A percentile compares a stretch with the other conserved stretches of the same genome.
These are phyloP conservation scores for Drosophila chauvacae DNA, from an alignment of 1,140 invertebrate species.

Conservation along the genomic window DNA sequence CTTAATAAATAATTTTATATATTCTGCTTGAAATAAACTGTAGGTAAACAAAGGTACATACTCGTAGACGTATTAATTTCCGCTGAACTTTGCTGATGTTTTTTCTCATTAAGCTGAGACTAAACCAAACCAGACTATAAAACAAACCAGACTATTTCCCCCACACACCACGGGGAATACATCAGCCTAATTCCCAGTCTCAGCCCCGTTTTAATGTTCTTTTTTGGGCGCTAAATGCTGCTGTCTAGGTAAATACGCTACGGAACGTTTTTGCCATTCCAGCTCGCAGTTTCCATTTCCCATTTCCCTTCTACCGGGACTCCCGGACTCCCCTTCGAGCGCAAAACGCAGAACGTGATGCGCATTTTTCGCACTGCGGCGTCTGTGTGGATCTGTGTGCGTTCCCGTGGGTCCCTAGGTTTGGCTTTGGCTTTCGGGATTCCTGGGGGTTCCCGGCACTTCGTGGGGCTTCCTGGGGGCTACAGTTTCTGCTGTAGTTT, in stretches of 20 bases:
- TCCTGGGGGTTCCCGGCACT: slow-evolving; percentile 13
- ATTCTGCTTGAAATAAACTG: not conserved
- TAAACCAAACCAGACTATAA: slow-evolving; percentile 18
- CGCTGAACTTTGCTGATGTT: slow-evolving; percentile 2
- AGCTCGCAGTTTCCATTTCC: slow-evolving; percentile 14
- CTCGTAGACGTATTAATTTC: slow-evolving; percentile 29
- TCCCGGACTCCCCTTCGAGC: slow-evolving; percentile 20
- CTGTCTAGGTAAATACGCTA: slow-evolving; percentile 69
- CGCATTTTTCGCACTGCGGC: slow-evolving; percentile 78
- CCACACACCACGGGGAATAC: not conserved
- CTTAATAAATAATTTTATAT: slow-evolving; percentile 4
- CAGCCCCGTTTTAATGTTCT: slow-evolving; percentile 50
- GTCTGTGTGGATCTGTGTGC: slow-evolving; percentile 20
- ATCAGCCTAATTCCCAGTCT: slow-evolving; percentile 20
- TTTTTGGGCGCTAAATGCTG: slow-evolving; percentile 59
- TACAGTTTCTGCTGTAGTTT: slow-evolving; percentile 23
- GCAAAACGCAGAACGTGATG: slow-evolving; percentile 76
- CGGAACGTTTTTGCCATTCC: slow-evolving; percentile 48
- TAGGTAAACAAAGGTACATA: not conserved
- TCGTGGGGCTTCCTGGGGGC: slow-evolving; percentile 16
- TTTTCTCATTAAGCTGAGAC: slow-evolving; percentile 52
- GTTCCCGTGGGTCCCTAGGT: slow-evolving; percentile 18
- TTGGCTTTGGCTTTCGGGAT: slow-evolving; percentile 18
- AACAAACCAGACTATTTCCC: not conserved
- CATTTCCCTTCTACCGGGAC: slow-evolving; percentile 33